These are phyloP conservation scores for Prunella himalayana DNA, from an alignment of 2,113 vertebrate species.

Conservation along the genomic window DNA sequence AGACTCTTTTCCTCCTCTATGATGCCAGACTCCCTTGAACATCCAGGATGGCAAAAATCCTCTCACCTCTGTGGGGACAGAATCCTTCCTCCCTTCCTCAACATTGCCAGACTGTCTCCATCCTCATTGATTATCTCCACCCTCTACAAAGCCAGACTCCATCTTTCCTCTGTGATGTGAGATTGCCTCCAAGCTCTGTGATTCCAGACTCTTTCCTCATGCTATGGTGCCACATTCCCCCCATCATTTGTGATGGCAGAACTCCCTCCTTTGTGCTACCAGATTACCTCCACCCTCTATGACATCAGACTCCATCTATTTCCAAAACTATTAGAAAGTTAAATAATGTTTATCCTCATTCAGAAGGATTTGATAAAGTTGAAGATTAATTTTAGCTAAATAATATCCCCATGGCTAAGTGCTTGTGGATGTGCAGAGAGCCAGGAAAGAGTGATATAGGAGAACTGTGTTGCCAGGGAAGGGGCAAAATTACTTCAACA, in stretches of 20 bases:
- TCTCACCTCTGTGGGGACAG: neutral
- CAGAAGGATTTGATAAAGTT: neutral
- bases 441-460: neutral
- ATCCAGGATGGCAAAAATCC: neutral
- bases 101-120: neutral
- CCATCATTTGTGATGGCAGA: neutral
- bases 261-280: neutral
- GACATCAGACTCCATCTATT: neutral
- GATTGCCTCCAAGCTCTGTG: neutral
- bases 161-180: neutral
- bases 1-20: neutral
- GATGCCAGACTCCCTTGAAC: neutral
- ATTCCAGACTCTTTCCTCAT: neutral
- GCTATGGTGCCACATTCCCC: neutral
- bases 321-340: neutral
- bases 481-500: neutral
- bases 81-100: neutral
- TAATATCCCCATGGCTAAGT: neutral
- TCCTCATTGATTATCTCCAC: neutral
- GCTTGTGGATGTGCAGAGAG: neutral
- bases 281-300: neutral
- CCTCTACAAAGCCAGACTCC: neutral
- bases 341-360: neutral
- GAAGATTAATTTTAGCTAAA: neutral
- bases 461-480: neutral